Conservation (phyloP, 2,113 vertebrate species). For the Struthio camelus region DNA sequence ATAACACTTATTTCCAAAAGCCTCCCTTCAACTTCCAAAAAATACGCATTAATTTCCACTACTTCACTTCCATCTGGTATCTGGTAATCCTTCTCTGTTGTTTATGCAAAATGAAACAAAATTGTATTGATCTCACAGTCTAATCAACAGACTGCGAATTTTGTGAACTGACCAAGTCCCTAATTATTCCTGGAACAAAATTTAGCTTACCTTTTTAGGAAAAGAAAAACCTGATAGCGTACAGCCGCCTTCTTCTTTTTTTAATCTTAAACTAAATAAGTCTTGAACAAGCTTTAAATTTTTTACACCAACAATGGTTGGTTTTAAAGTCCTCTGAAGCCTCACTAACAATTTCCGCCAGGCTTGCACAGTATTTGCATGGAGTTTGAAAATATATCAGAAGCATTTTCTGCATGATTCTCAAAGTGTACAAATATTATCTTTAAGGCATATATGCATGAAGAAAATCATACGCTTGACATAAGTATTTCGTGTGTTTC, state of each 20-base stretch:
- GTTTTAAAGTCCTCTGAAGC: background rate
- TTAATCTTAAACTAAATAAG: background rate
- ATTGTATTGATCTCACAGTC: background rate
- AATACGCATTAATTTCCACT: background rate
- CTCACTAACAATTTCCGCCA: background rate
- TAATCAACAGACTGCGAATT: background rate
- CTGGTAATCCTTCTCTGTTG: background rate
- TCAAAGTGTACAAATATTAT: background rate
- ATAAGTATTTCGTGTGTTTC: background rate
- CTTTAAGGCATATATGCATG: background rate
- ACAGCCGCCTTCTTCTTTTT: background rate
- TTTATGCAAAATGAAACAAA: background rate
- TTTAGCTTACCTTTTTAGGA: background rate
- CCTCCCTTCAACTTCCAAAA: background rate
- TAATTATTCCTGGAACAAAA: background rate
- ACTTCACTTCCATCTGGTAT: background rate
- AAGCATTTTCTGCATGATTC: background rate
- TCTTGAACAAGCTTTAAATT: background rate
- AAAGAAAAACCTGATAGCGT: background rate
- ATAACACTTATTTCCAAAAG: background rate
- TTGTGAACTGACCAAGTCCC: background rate
- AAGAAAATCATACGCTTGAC: background rate
- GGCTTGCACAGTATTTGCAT: background rate
- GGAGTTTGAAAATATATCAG: background rate
- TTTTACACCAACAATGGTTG: background rate